Conservation (phyloP, 1,140 invertebrate genomes). For the Drosophila oshimai region DNA sequence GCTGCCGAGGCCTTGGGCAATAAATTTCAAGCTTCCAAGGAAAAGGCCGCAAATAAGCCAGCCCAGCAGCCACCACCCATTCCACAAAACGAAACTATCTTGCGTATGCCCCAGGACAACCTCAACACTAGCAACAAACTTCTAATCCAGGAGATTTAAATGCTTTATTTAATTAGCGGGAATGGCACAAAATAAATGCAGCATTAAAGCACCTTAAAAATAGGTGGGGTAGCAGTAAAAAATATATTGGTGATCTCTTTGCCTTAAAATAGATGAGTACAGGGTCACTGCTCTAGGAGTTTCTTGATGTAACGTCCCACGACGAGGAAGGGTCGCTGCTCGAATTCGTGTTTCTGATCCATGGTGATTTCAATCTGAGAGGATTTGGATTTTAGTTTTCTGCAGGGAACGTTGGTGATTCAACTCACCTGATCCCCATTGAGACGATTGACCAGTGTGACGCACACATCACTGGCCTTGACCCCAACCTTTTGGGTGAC, state of each 20-base stretch:
- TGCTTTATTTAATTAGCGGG: not conserved
- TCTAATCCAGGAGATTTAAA: conserved; percentile 52
- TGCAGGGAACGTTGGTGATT: not conserved
- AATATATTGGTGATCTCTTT: no score
- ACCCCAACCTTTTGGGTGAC: conserved; percentile 94
- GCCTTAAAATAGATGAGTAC: not conserved
- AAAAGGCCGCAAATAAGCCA: not conserved
- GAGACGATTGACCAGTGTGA: conserved; percentile 93
- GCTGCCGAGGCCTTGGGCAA: conserved; percentile 60
- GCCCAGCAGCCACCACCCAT: not conserved
- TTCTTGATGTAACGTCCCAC: conserved; percentile 55
- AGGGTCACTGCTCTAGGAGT: conserved; percentile 11
- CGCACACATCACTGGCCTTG: conserved; percentile 94
- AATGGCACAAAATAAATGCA: not conserved
- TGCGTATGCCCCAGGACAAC: conserved; percentile 41
- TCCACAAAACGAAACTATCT: conserved; percentile 6
- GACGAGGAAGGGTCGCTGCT: conserved; percentile 59
- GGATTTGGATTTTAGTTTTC: not conserved
- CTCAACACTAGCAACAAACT: conserved; percentile 45
- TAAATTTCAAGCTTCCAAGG: conserved; percentile 17
- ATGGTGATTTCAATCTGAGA: conserved; percentile 42
- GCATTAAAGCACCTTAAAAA: no score
- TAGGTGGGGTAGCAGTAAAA: no score
- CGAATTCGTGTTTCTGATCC: conserved; percentile 58
- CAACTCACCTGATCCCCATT: conserved; percentile 94